phyloP scores from a whole-genome alignment of 30 jellyfish, hydroid and myxozoan species.

The Pelagia noctiluca region DNA sequence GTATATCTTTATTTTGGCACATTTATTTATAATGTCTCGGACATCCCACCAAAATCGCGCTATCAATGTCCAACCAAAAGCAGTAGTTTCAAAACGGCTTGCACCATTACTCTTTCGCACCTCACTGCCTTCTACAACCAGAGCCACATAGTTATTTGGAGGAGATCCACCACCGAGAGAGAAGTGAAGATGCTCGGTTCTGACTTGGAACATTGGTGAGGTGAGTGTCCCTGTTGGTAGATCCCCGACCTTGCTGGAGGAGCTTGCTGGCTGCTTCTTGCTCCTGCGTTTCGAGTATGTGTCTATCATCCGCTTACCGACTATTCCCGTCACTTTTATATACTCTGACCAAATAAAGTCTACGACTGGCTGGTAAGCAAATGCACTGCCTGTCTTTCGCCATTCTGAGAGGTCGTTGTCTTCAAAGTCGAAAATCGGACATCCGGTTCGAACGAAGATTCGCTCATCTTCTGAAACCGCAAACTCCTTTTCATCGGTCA shows the following conservation, averaged over 20 bases:
- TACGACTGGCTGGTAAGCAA: constrained; percentile 38
- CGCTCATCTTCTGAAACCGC: constrained; percentile 5
- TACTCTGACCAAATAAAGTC: too few species aligned
- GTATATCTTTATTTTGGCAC: constrained; percentile 29
- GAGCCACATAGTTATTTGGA: constrained; percentile 27
- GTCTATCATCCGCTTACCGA: constrained; percentile 1
- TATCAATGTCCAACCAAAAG: not conserved
- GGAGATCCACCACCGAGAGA: constrained; percentile 38
- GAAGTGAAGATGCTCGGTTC: constrained; percentile 1
- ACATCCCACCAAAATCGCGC: constrained; percentile 51
- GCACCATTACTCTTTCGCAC: constrained; percentile 7
- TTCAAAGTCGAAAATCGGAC: constrained; percentile 63
- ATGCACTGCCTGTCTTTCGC: constrained; percentile 26
- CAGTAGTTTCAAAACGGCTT: not conserved
- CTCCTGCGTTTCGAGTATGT: not conserved
- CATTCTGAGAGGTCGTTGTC: constrained; percentile 22
- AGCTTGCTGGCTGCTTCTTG: too few species aligned
- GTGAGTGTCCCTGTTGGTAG: constrained; percentile 20
- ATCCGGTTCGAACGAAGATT: constrained; percentile 31
- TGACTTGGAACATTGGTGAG: constrained; percentile 27
- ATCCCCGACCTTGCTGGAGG: not conserved
- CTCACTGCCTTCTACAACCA: constrained; percentile 10
- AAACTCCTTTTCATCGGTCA: not conserved
- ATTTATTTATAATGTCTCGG: not conserved
- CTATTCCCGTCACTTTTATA: not conserved